Evolutionary conservation across 35 echinoderm and acorn worm species (phyloP).

Genomic region (Holothuria glaberrima): DNA sequence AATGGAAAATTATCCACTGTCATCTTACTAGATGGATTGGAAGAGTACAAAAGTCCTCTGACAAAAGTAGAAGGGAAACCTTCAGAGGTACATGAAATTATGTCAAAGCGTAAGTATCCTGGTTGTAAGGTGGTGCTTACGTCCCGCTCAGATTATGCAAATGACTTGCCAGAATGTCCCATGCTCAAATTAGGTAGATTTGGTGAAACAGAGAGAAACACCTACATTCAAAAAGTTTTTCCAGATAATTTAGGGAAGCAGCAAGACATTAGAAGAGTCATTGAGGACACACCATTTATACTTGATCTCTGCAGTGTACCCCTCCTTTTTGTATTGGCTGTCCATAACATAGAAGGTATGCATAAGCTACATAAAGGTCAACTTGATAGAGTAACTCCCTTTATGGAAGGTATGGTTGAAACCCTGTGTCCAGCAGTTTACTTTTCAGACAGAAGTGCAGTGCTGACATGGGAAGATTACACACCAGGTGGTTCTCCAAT

Average conservation of each 20-base stretch:
- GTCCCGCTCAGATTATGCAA: not conserved
- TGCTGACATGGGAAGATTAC: not conserved
- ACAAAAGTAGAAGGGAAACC: conserved; percentile 7
- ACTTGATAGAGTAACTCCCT: not conserved
- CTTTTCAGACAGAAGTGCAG: not conserved
- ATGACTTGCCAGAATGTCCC: too few species aligned
- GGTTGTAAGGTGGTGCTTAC: conserved; percentile 5
- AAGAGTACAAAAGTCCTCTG: conserved; percentile 7
- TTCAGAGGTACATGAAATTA: conserved; percentile 8
- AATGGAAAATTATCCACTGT: too few species aligned
- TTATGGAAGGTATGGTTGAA: not conserved
- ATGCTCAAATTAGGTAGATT: too few species aligned
- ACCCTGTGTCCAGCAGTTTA: not conserved
- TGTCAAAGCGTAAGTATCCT: conserved; percentile 2
- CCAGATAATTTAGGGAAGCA: too few species aligned
- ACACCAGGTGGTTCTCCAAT: not conserved
- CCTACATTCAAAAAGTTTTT: too few species aligned
- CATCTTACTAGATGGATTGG: conserved; percentile 6
- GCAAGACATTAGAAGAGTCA: not conserved
- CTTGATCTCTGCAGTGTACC: conserved; percentile 6
- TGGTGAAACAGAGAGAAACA: too few species aligned
- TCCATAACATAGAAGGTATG: not conserved
- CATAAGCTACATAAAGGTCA: not conserved
- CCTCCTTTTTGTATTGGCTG: not conserved
- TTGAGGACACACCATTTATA: not conserved